These are phyloP conservation scores for mouse (Mus musculus) DNA, from an alignment of 2,113 vertebrate species.

Conservation along the genomic window GRCm39 chr4:40484001-40484500, in stretches of 20 bases:
- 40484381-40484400: background rate
- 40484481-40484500: background rate
- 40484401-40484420: background rate
- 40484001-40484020: background rate
- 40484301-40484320: background rate
- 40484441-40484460: slow-evolving; percentile 32
- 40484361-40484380: background rate
- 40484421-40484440: background rate
- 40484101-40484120: background rate
- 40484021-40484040: background rate
- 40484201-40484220: background rate
- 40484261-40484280: background rate
- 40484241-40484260: background rate
- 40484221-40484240: background rate
- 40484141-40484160: background rate
- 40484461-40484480: background rate
- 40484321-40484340: no score
- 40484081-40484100: background rate
- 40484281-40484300: background rate
- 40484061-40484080: background rate
- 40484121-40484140: background rate
- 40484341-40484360: background rate
- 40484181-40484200: background rate
- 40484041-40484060: background rate
- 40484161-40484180: background rate